A percentile compares a stretch with the other conserved stretches of the same genome.
phyloP scores from a whole-genome alignment of 2,888 invertebrate genomes.

The Ametastegia equiseti region DNA sequence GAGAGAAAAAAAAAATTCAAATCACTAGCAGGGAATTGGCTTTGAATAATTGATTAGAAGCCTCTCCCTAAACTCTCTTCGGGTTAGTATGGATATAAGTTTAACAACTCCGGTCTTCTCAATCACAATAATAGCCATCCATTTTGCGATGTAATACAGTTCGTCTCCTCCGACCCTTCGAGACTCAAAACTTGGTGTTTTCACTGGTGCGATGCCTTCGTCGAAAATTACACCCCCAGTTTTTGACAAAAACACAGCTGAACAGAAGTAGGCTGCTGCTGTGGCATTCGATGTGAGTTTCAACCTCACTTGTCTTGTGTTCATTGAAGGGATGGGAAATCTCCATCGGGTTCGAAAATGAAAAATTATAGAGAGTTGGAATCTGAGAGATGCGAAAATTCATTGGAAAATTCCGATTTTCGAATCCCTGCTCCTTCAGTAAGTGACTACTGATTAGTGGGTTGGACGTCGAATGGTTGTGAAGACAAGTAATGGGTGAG shows the following conservation, averaged over 20 bases:
- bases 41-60: slow-evolving; percentile 21
- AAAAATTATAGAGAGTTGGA: too few relatives aligned
- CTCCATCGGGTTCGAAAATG: too few relatives aligned
- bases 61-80: neutral
- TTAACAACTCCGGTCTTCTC: neutral
- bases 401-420: neutral
- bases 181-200: neutral
- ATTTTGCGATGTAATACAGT: slow-evolving; percentile 22
- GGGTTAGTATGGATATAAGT: slow-evolving; percentile 19
- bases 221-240: neutral
- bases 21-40: slow-evolving; percentile 5
- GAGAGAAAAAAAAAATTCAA: slow-evolving; percentile 7
- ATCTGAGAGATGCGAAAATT: too few relatives aligned
- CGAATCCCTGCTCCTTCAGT: neutral
- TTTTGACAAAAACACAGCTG: neutral
- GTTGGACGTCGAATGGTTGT: neutral
- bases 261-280: neutral
- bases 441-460: neutral
- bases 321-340: too few relatives aligned
- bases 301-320: too few relatives aligned
- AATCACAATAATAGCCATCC: neutral
- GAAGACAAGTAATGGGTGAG: neutral
- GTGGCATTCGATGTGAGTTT: too few relatives aligned
- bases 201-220: neutral
- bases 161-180: neutral